Base-by-base conservation (phyloP, 2,113 vertebrate species). In the Lota lota region DNA sequence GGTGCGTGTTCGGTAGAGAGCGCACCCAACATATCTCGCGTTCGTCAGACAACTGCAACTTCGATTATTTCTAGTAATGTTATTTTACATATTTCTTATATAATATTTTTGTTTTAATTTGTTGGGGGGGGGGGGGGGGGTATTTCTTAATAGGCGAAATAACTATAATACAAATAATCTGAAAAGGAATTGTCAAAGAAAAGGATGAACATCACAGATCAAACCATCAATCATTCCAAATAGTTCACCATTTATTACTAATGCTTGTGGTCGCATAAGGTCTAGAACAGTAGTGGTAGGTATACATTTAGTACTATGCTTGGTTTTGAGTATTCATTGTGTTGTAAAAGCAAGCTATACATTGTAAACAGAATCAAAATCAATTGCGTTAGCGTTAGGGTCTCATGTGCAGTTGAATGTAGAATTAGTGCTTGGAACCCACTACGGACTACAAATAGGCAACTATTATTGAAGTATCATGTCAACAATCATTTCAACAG, bases 241-340 rank as follows among this genome's bases (percentile, higher is more conserved):
- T 72, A 71, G 69, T 78, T 72, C 77, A 85, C 83, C 67, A 85
- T 90, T 88, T 88, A 87, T 85, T 89, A 79, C 47, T 84, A 77
- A 79, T 70, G 75, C 61, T 62, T 19, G 68, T 68, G 71, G 70
- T 70, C 71, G 79, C 75, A 78, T 82, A 81, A 18, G 69, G 63
- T 62, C 61, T 59, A 57, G 2, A 58, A 70, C 53, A 64, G 47
- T 64, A 21, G 62, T 33, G 19, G 20, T 19, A 63, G 24, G 61
- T 64, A 63, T 36, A 17, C 22, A 40, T 50, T 69, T 24, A 53
- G 58, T 50, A 50, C 36, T 10, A 21, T 61, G 57, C 14, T 22
- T 33, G 18, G 19, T 20, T 22, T 36, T 76, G 72, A 59, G 33
- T 64, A 66, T 68, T 47, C 6, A 58, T 18, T 36, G 4, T 11